A percentile compares a stretch with the other conserved stretches of the same genome.
Conservation (phyloP, 2,113 vertebrate genomes). For the Actenoides hombroni region DNA sequence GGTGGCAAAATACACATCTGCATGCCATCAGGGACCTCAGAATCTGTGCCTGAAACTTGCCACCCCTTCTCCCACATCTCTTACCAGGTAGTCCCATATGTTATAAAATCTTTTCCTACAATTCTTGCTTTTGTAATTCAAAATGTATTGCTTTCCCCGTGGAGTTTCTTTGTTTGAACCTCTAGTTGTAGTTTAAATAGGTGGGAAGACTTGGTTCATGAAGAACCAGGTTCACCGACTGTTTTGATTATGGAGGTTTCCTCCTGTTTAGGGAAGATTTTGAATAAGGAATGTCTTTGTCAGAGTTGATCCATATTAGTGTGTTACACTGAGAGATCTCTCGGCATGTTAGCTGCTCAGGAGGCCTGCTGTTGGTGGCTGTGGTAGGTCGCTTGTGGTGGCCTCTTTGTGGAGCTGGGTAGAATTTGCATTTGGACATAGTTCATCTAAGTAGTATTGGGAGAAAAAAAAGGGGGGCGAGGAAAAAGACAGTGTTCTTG, state of each 20-base stretch:
- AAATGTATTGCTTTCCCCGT: not conserved
- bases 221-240: not conserved
- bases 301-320: not conserved
- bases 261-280: not conserved
- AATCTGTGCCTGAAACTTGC: not conserved
- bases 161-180: not conserved
- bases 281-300: not conserved
- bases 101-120: not conserved
- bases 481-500: not conserved
- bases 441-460: not conserved
- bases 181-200: not conserved
- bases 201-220: not conserved
- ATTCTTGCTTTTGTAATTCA: not conserved
- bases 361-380: not conserved
- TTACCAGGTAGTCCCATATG: rapidly evolving
- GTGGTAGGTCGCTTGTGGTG: not conserved
- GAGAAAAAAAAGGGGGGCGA: not conserved
- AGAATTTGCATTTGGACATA: not conserved
- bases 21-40: not conserved
- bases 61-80: not conserved
- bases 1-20: not conserved
- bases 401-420: not conserved
- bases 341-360: not conserved
- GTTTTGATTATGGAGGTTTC: not conserved
- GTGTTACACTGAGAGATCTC: not conserved